Evolutionary conservation across 2,797 vertebrate species (phyloP), one percentile per base, ranked within the genome.

Genomic region (Anabas testudineus): DNA sequence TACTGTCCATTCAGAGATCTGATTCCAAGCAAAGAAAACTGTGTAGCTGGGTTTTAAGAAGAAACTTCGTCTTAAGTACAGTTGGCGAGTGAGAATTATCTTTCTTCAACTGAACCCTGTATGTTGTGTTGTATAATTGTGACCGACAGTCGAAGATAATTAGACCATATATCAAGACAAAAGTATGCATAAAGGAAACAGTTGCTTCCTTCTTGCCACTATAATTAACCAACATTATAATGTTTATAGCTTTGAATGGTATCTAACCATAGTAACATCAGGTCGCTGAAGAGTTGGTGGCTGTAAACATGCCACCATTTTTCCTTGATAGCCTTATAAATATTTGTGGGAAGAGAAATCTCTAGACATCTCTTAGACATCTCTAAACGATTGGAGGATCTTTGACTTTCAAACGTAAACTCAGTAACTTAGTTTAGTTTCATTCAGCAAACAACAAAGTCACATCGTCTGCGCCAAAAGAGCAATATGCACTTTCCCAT

Each of bases 191-290:
- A 41, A 16, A 43, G 14, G 10, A 39, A 13, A 39, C 37, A 41
- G 37, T 4, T 2, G 14, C 36, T 37, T 14, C 3, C 36, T 14
- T 42, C 41, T 18, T n/a, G 16, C 3, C 7, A 42, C 41, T n/a
- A n/a, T 42, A 67, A 71, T 78, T 66, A 46, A 70, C 22, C 32
- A 4, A 32, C 22, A 45, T 54, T 46, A 52, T 15, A 51, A 10
- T 46, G 19, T n/a, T 42, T 57, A 41, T 37, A 41, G 32, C 8
- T 45, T 56, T 48, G 59, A 67, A 28, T 63, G 21, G 69, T 82
- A 58, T 80, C 81, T 82, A 58, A 80, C 81, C 61, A 74, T 67
- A 48, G 74, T 47, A 80, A 81, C 47, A 56, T n/a, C n/a, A n/a
- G n/a, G n/a, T n/a, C n/a, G n/a, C n/a, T n/a, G n/a, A n/a, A n/a